phyloP scores from a whole-genome alignment of 1,140 invertebrate genomes.

The Bombus waltoni region DNA sequence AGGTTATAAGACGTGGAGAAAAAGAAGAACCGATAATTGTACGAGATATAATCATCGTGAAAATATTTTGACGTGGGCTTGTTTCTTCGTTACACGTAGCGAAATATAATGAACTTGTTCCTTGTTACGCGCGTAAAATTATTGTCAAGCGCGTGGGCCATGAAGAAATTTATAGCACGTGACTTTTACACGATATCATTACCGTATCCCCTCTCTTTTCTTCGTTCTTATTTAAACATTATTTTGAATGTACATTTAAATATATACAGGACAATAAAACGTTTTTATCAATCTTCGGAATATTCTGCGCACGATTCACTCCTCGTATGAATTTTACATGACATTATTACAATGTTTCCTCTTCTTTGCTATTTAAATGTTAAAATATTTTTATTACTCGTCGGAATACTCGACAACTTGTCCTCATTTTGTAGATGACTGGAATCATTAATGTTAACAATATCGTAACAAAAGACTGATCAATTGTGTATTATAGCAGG shows the following conservation, averaged over 20 bases:
- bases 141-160: neutral
- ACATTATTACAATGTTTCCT: too few relatives aligned
- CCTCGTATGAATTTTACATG: too few relatives aligned
- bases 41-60: neutral
- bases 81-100: neutral
- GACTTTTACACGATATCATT: conserved; percentile 5
- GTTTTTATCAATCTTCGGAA: neutral
- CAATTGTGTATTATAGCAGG: too few relatives aligned
- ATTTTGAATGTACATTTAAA: too few relatives aligned
- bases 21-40: neutral
- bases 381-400: too few relatives aligned
- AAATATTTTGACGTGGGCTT: neutral
- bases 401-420: neutral
- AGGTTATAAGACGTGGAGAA: neutral
- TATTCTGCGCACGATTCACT: neutral
- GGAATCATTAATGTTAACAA: neutral
- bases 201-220: neutral
- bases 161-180: neutral
- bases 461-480: neutral
- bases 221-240: neutral
- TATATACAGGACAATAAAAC: neutral
- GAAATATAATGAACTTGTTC: conserved; percentile 2
- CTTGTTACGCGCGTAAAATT: neutral
- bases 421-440: neutral
- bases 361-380: too few relatives aligned